Evolutionary conservation across 2,797 vertebrate genomes (phyloP), one percentile per base, ranked within the genome.

Genomic region (Leptodactylus fallax): DNA sequence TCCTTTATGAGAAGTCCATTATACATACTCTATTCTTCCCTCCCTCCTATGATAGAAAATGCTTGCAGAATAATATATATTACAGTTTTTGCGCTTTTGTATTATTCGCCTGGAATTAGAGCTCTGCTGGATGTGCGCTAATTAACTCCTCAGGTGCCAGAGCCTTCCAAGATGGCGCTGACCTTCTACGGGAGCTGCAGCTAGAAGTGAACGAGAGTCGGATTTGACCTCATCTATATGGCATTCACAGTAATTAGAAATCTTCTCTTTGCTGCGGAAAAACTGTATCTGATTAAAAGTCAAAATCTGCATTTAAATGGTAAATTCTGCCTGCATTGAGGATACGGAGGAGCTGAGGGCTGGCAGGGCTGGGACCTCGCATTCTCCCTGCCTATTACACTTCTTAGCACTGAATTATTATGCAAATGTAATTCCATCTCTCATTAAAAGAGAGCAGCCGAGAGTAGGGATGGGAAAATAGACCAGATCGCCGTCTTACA

Each of bases 231-330:
- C 84, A 6, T 85, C 71, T 58, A 56, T 60, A 23, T 86, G 84
- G 88, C 88, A 89, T 89, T 89, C 84, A 74, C 69, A 86, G 85
- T 90, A 91, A 90, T 91, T 90, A 90, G 89, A 90, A 90, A 81
- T 74, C 90, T n/a, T 89, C 87, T 87, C 71, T 25, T 58, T 88
- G 60, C 51, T 71, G 47, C 67, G 81, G 69, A 60, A 77, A 86
- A 86, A 86, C 84, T 86, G 87, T 85, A 90, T 89, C 88, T 89
- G 88, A 87, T 89, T 87, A 91, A 89, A 91, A 91, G 90, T 88
- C 90, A 89, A 87, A 90, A 91, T 88, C 88, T 88, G 85, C 89
- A 90, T 90, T 90, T 91, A 88, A 90, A 88, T 87, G 85, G 89
- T 85, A 85, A 88, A 85, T 82, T 65, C 83, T 85, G 65, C 72